phyloP scores from a whole-genome alignment of 2,797 vertebrate genomes.

The Tokudaia tokunoshimensis region DNA sequence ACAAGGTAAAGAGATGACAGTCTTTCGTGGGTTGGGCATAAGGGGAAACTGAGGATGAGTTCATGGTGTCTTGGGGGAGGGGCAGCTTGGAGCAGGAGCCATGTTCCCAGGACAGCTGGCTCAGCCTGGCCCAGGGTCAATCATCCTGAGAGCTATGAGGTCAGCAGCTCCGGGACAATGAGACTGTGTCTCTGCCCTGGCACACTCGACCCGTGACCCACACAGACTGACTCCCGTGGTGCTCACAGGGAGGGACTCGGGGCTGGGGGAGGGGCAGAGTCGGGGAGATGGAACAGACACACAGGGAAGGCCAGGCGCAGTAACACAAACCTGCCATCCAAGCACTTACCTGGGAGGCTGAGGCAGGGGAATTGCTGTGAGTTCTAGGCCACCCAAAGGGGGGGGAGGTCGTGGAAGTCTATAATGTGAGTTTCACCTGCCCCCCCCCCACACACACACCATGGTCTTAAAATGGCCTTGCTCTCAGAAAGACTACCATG shows the following conservation, averaged over 20 bases:
- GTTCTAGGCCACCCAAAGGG: neutral
- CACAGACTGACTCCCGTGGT: constrained; percentile 26
- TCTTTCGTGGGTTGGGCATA: neutral
- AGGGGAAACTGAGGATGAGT: constrained; percentile 11
- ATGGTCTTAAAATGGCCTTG: neutral
- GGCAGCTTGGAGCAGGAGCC: neutral
- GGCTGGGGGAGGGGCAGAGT: neutral
- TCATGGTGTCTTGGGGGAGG: neutral
- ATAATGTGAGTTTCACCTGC: neutral
- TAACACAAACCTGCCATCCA: neutral
- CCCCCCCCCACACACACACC: too few relatives aligned
- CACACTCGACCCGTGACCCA: constrained; percentile 42
- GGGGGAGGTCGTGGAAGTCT: neutral
- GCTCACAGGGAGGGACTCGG: neutral
- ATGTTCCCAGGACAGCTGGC: neutral
- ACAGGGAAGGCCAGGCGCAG: too few relatives aligned
- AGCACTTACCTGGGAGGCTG: neutral
- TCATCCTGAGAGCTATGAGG: constrained; percentile 42
- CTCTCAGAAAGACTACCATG: neutral
- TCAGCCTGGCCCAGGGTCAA: constrained; percentile 5
- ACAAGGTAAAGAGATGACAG: neutral
- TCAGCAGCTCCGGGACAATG: constrained; percentile 73
- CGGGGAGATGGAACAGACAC: neutral
- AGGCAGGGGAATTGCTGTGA: neutral
- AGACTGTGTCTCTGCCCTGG: constrained; percentile 71